Percentiles rank a stretch among this genome's conserved stretches.
These are phyloP conservation scores for Syngnathoides biaculeatus DNA, from an alignment of 2,113 vertebrate species.

Conservation along the genomic window DNA sequence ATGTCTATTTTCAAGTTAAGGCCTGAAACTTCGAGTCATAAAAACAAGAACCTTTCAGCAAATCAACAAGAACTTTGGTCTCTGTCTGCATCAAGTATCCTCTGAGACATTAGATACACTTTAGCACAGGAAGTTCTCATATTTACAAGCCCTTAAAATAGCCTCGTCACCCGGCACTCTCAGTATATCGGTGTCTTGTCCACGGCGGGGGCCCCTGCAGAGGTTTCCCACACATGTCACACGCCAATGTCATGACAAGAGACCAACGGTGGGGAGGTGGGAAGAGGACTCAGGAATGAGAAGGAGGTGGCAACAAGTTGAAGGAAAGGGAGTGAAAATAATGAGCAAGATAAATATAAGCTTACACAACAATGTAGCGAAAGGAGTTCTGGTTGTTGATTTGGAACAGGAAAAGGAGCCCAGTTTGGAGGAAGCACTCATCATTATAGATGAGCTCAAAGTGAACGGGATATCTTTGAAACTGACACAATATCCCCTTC, in stretches of 20 bases:
- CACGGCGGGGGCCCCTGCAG: slow-evolving; percentile 52
- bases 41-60: slow-evolving; percentile 1
- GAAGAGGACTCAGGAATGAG: slow-evolving; percentile 28
- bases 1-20: not conserved
- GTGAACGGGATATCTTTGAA: slow-evolving; percentile 53
- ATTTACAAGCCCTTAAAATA: slow-evolving; percentile 76
- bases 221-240: slow-evolving; percentile 69
- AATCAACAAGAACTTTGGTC: slow-evolving; percentile 3
- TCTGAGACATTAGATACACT: slow-evolving; percentile 57
- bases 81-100: slow-evolving; percentile 39
- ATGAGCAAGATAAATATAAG: slow-evolving; percentile 28
- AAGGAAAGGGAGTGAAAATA: slow-evolving; percentile 27
- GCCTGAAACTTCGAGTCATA: not conserved
- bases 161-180: slow-evolving; percentile 64
- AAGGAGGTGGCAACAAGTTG: slow-evolving; percentile 34
- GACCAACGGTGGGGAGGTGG: slow-evolving; percentile 21
- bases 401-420: slow-evolving; percentile 49
- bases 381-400: not conserved
- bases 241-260: slow-evolving; percentile 61
- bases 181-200: slow-evolving; percentile 68
- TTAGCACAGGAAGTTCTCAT: slow-evolving; percentile 74
- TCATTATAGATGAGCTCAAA: slow-evolving; percentile 44
- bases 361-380: not conserved
- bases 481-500: slow-evolving; percentile 33
- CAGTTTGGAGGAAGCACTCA: slow-evolving; percentile 62